A percentile compares a stretch with the other conserved stretches of the same genome.
These are phyloP conservation scores for Brachionus manjavacas DNA, from an alignment of 1,140 invertebrate species.

Conservation along the genomic window DNA sequence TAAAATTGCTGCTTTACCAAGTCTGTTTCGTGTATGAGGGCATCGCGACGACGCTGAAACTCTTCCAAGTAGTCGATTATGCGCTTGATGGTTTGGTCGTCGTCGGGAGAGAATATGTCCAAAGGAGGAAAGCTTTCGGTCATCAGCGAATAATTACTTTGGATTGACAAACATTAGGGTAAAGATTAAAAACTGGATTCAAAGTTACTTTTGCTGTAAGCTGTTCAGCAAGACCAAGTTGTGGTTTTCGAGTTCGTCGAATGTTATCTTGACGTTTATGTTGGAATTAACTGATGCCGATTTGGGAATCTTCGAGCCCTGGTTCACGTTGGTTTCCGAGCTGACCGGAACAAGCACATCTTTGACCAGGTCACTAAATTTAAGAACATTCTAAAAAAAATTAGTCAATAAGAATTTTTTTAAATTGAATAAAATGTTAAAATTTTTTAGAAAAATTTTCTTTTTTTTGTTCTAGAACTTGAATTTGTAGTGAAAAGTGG, in stretches of 20 bases:
- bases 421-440: neutral
- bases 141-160: conserved; percentile 36
- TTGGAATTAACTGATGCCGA: conserved; percentile 31
- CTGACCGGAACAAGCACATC: conserved; percentile 26
- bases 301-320: neutral
- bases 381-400: conserved; percentile 33
- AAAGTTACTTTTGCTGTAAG: conserved; percentile 32
- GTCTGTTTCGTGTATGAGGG: conserved; percentile 39
- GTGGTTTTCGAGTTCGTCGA: conserved; percentile 12
- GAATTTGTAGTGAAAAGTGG: too few relatives aligned
- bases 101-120: conserved; percentile 41
- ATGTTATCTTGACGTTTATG: conserved; percentile 21
- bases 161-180: neutral
- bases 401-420: neutral
- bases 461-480: too few relatives aligned
- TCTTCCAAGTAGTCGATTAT: conserved; percentile 39
- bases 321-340: neutral
- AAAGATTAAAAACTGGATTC: neutral
- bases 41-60: conserved; percentile 20
- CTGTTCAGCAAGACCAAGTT: conserved; percentile 26
- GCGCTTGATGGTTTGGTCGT: conserved; percentile 4
- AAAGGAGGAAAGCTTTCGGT: conserved; percentile 37
- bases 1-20: conserved; percentile 34
- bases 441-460: neutral
- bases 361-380: conserved; percentile 35